Evolutionary conservation across 37 sponge, comb jelly and placozoan species (phyloP), one percentile per base, ranked within the genome.

Genomic region (Eunapius fragilis): DNA sequence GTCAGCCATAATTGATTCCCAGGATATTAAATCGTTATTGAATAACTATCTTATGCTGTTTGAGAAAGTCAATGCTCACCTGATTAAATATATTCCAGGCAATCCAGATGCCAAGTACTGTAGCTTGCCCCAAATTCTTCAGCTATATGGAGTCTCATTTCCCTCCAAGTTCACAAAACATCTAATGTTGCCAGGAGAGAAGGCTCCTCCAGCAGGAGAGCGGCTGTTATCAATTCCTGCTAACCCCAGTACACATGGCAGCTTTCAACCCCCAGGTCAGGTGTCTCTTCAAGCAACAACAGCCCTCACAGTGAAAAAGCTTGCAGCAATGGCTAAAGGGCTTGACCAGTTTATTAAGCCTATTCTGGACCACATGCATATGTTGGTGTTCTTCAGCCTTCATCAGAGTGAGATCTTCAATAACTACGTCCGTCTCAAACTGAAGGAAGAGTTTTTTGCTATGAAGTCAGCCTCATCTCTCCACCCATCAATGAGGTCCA

Each of bases 371-470:
- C 78, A 58, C 41, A 30, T 90, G 34, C 78, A 82, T 25, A 81
- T 86, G 78, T 75, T 90, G 28, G 83, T 89, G 22, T 89, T 90
- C 50, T 94, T 94, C 80, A 74, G 37, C 79, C 76, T 90, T 72
- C 72, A 82, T 70, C 31, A 87, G 12, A 90, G 94, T 49, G 88
- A 85, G 27, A 81, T 94, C 0, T 94, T 94, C 58, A 82, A 84
- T 36, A 83, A 87, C 48, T 87, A 94, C 69, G 82, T 90, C 25
- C 72, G 78, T 30, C 33, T 76, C 30, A 75, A 85, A 79, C 68
- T 92, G 25, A 69, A 35, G 58, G 7, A 38, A 77, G 41, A 77
- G 41, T 41, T 41, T 2, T 82, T 32, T 31, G n/a, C 25, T 17
- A 35, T 0, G 0, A 47, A 41, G 41, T 11, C 25, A 48, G 41